A percentile compares a stretch with the other conserved stretches of the same genome.
These are phyloP conservation scores for Ormia ochracea DNA, from an alignment of 2,888 invertebrate genomes.

Conservation along the genomic window DNA sequence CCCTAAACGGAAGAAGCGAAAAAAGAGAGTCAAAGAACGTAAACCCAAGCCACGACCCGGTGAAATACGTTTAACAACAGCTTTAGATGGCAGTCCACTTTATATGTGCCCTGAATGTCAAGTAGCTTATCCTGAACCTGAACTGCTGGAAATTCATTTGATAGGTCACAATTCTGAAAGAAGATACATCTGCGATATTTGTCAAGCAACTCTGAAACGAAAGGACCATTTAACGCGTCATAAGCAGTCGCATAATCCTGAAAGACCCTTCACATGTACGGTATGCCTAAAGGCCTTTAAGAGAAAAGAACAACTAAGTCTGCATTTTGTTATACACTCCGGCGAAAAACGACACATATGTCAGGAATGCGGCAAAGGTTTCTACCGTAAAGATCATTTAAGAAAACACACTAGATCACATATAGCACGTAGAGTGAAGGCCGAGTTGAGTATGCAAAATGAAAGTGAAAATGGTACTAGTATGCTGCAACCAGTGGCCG, in stretches of 20 bases:
- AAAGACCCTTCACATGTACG: conserved; percentile 90
- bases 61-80: conserved; percentile 87
- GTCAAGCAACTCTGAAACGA: conserved; percentile 90
- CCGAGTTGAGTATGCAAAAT: conserved; percentile 78
- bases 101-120: conserved; percentile 93
- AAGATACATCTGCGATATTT: conserved; percentile 91
- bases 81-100: conserved; percentile 87
- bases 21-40: conserved; percentile 84
- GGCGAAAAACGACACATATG: conserved; percentile 91
- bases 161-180: conserved; percentile 90
- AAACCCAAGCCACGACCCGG: conserved; percentile 89
- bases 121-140: conserved; percentile 91
- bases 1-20: conserved; percentile 87
- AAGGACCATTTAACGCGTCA: conserved; percentile 92
- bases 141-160: conserved; percentile 88
- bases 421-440: conserved; percentile 89
- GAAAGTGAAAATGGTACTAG: conserved; percentile 75
- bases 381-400: conserved; percentile 91
- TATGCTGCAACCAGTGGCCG: conserved; percentile 74
- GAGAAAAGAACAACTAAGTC: conserved; percentile 90
- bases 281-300: conserved; percentile 92
- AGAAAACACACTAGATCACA: conserved; percentile 90
- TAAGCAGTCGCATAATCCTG: conserved; percentile 92
- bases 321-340: conserved; percentile 93
- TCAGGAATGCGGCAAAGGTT: conserved; percentile 90